These are phyloP conservation scores for Petrocephalus schoutedeni DNA, from an alignment of 2,797 vertebrate genomes.

Conservation along the genomic window DNA sequence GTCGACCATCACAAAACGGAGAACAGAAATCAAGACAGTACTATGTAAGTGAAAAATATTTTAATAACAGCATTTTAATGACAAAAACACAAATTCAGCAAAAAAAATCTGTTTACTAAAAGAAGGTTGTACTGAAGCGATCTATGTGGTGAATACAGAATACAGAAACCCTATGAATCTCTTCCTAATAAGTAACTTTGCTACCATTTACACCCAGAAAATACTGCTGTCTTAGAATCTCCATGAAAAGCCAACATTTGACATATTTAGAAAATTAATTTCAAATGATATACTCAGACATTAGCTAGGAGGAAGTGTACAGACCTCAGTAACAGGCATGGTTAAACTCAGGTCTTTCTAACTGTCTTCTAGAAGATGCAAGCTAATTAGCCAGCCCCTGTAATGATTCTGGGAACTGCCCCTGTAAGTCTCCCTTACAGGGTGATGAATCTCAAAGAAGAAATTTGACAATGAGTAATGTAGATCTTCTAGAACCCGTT, in stretches of 20 bases:
- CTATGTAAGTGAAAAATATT: not conserved
- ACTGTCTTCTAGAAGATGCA: not conserved
- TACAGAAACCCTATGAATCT: not conserved
- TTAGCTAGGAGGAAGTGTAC: not conserved
- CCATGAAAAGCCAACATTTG: not conserved
- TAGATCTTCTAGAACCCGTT: not conserved
- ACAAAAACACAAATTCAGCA: not conserved
- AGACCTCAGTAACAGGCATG: not conserved
- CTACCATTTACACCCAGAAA: not conserved
- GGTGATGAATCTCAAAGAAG: not conserved
- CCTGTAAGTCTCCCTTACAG: not conserved
- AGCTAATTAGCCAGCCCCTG: not conserved
- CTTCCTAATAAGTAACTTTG: not conserved
- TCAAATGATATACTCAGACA: not conserved
- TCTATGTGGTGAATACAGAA: not conserved
- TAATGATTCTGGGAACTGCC: not conserved
- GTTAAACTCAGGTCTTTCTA: not conserved
- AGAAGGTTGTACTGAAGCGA: not conserved
- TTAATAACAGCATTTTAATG: not conserved
- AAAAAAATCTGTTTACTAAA: not conserved
- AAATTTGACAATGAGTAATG: not conserved
- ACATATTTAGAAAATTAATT: not conserved
- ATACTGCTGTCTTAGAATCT: too few relatives aligned
- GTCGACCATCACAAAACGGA: not conserved
- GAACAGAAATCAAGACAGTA: not conserved